phyloP scores from a whole-genome alignment of 2,797 vertebrate genomes.

The Amniataba percoides region DNA sequence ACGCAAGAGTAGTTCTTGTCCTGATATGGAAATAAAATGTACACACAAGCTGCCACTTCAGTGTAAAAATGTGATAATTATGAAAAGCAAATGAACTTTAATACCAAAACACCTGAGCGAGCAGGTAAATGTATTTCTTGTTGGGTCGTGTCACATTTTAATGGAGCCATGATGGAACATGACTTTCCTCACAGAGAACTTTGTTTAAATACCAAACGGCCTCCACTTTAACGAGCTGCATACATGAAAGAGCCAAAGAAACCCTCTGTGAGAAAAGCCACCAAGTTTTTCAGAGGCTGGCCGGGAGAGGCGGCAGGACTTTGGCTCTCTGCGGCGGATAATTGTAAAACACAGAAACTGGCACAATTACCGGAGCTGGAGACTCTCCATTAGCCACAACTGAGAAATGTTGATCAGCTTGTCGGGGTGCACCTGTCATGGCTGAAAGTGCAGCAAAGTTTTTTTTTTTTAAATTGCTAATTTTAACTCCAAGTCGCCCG shows the following conservation, averaged over 20 bases:
- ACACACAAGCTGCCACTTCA: too few species aligned
- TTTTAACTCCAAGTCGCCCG: not conserved
- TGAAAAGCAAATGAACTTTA: too few species aligned
- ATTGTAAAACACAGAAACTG: conserved; percentile 4
- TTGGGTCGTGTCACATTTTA: not conserved
- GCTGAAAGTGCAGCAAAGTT: not conserved
- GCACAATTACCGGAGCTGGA: not conserved
- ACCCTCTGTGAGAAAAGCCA: not conserved
- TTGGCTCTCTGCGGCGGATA: not conserved
- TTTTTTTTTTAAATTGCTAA: not conserved
- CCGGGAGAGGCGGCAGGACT: conserved; percentile 9
- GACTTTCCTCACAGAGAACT: not conserved
- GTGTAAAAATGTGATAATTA: too few species aligned
- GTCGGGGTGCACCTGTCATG: not conserved
- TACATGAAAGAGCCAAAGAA: not conserved
- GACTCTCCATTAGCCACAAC: not conserved
- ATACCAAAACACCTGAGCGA: too few species aligned
- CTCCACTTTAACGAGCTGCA: not conserved
- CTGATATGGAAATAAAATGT: too few species aligned
- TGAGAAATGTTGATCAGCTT: not conserved
- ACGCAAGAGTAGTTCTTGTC: too few species aligned
- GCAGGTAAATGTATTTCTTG: too few species aligned
- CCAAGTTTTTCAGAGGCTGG: too few species aligned
- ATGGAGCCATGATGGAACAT: not conserved
- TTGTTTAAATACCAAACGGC: not conserved